Evolutionary conservation across 2,888 invertebrate genomes (phyloP), one percentile per base, ranked within the genome.

Genomic region (Paralinhomoeus sp.): DNA sequence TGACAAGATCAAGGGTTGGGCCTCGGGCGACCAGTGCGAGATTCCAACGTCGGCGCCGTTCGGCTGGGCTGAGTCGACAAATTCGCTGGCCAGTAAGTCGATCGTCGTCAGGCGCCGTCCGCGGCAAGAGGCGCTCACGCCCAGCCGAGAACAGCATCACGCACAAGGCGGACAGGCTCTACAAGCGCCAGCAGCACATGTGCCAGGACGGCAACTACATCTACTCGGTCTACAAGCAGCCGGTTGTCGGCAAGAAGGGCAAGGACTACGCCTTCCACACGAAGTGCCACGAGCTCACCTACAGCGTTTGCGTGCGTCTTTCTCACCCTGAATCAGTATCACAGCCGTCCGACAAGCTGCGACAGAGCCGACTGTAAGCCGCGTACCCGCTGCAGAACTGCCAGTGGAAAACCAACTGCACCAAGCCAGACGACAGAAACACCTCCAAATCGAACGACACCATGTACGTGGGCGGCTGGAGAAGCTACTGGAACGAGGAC

Each of bases 191-290:
- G 40, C 17, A 24, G 27, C 24, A 24, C 40, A 40, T 40, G 40
- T 40, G 40, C 23, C 24, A 20, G 27, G 40, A 40, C 40, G 40
- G 40, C 3, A 40, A 31, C 31, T 40, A 40, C 31, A 18, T 40
- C n/a, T 40, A 40, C 40, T 15, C 24, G 5, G 20, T 40, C 18
- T 27, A 40, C 27, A 40, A 40, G 20, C 24, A 27, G 5, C 15
- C 40, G 9, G 20, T 9, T 3, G 18, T 17, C 40, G 40, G 40
- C 20, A 18, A 7, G 3, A 40, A 40, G 23, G 40, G 40, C 24
- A 43, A 43, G 37, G 43, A 43, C 43, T 43, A 43, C 31, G 27
- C 24, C 17, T 43, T 43, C 31, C 21, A 37, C 17, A 24, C 37
- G 12, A 15, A 18, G n/a, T 43, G 43, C 24, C 37, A 37, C 31